These are phyloP conservation scores for Sarcophilus harrisii DNA, from an alignment of 2,797 vertebrate species.

Conservation along the genomic window DNA sequence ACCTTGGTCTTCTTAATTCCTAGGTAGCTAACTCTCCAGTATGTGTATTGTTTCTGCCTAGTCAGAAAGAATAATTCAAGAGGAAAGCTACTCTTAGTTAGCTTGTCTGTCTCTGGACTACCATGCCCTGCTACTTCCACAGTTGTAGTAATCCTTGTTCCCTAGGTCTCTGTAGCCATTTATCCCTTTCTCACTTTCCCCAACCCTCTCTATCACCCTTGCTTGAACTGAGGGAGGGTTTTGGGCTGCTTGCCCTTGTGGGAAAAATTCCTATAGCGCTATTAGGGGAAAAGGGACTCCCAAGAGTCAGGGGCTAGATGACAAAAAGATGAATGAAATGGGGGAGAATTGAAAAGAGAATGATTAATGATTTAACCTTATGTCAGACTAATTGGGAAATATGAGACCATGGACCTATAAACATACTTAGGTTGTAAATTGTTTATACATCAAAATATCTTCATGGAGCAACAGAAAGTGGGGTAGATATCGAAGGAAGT, in stretches of 20 bases:
- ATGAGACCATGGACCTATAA: neutral
- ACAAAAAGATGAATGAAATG: slow-evolving; percentile 27
- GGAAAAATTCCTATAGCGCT: neutral
- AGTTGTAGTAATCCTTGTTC: neutral
- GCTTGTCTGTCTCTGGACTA: neutral
- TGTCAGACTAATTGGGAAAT: slow-evolving; percentile 34
- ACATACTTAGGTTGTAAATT: neutral
- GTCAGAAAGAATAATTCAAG: neutral
- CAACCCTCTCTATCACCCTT: neutral
- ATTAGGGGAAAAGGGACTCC: neutral
- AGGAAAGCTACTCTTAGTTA: neutral
- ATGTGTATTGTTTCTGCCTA: neutral
- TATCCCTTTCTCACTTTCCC: neutral
- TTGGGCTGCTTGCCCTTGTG: neutral
- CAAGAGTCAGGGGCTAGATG: neutral
- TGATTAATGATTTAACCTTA: slow-evolving; percentile 32
- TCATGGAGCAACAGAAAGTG: neutral
- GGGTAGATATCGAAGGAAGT: neutral
- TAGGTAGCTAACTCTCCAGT: neutral
- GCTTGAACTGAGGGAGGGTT: neutral
- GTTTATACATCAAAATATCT: neutral
- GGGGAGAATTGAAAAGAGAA: neutral
- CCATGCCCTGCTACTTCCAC: neutral
- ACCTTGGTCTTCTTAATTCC: neutral
- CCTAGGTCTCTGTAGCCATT: neutral